Percentiles rank a stretch among this genome's conserved stretches.
These are phyloP conservation scores for Pammene fasciana DNA, from an alignment of 2,888 invertebrate species.

Conservation along the genomic window DNA sequence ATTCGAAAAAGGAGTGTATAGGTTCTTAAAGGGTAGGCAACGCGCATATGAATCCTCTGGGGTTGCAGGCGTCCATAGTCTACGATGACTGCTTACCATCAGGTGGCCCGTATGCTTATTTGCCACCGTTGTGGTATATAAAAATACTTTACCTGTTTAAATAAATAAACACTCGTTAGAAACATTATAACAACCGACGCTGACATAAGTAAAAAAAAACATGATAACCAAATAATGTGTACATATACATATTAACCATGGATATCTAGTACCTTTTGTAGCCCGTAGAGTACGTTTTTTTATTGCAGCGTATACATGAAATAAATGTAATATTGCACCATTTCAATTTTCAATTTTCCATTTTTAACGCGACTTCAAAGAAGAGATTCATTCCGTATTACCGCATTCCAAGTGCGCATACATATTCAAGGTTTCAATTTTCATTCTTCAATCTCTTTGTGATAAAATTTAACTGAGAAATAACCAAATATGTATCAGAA, in stretches of 20 bases:
- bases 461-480: background rate
- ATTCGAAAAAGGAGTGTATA: no score
- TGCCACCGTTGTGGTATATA: no score
- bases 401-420: constrained; percentile 14
- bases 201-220: background rate
- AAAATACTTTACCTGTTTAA: no score
- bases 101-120: no score
- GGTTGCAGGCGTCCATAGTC: no score
- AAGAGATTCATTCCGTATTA: constrained; percentile 1
- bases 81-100: no score
- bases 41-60: no score
- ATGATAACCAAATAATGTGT: background rate
- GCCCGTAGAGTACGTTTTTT: background rate
- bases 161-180: no score
- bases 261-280: background rate
- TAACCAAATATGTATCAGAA: background rate
- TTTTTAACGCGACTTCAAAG: constrained; percentile 16
- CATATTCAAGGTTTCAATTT: background rate
- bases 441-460: background rate
- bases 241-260: no score
- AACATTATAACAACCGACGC: no score
- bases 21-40: no score
- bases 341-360: constrained; percentile 8
- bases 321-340: background rate
- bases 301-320: background rate